Conservation (phyloP, 2,888 invertebrate species). For the Heliconius erato region DNA sequence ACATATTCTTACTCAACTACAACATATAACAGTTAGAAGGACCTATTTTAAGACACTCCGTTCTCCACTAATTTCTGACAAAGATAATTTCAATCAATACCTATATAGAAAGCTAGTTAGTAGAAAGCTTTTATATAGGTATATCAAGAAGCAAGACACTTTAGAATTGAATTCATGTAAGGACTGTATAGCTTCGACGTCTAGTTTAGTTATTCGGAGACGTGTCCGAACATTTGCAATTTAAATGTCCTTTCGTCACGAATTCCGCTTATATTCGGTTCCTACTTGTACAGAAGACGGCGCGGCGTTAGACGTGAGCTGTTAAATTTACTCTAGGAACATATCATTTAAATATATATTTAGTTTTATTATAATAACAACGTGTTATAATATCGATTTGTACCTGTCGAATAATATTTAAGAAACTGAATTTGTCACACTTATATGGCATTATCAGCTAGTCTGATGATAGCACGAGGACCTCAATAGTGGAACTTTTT, state of each 20-base stretch:
- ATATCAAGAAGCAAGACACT: conserved; percentile 2
- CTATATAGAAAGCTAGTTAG: too few relatives aligned
- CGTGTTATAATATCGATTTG: background rate
- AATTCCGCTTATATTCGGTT: conserved; percentile 14
- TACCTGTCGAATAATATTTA: background rate
- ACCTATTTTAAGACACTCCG: too few relatives aligned
- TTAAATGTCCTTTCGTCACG: conserved; percentile 35
- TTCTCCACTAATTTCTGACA: too few relatives aligned
- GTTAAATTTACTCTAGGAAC: background rate
- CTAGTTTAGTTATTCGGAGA: conserved; percentile 40
- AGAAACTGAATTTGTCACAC: too few relatives aligned
- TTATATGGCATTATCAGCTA: too few relatives aligned
- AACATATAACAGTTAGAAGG: too few relatives aligned
- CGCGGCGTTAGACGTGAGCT: conserved; percentile 3
- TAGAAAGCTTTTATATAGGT: background rate
- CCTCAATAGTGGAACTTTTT: too few relatives aligned
- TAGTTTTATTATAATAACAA: background rate
- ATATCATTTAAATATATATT: background rate
- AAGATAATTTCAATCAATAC: too few relatives aligned
- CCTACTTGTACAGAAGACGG: conserved; percentile 2
- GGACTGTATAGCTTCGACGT: conserved; percentile 12
- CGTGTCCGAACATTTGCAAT: conserved; percentile 39
- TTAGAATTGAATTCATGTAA: conserved; percentile 15
- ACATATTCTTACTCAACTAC: too few relatives aligned
- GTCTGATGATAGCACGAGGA: too few relatives aligned